Evolutionary conservation across 2,888 invertebrate genomes (phyloP).

Genomic region (Pollenia griseotomentosa): DNA sequence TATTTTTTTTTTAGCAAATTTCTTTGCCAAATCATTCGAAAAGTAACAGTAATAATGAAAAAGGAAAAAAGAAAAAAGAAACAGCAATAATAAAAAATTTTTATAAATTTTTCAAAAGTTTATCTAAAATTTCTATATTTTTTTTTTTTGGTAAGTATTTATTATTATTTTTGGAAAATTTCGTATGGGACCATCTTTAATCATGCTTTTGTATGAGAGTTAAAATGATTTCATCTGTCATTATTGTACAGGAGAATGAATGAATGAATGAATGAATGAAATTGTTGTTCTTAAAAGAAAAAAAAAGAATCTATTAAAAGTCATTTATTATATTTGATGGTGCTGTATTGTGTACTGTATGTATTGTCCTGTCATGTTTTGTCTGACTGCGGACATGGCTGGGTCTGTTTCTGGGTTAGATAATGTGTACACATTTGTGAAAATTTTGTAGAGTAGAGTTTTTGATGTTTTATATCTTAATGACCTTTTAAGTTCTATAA

Average conservation of each 20-base stretch:
- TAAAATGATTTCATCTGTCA: slow-evolving; percentile 28
- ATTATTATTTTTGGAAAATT: slow-evolving; percentile 3
- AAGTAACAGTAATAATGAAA: slow-evolving; percentile 14
- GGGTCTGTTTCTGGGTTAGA: not conserved
- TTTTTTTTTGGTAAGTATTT: not conserved
- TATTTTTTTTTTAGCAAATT: slow-evolving; percentile 13
- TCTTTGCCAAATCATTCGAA: slow-evolving; percentile 52
- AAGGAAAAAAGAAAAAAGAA: slow-evolving; percentile 2
- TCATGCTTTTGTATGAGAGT: slow-evolving; percentile 15
- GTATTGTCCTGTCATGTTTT: slow-evolving; percentile 12
- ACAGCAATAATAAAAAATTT: not conserved
- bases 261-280: slow-evolving; percentile 22
- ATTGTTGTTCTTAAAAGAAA: slow-evolving; percentile 3
- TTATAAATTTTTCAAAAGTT: slow-evolving; percentile 46
- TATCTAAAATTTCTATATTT: slow-evolving; percentile 28
- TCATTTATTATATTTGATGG: slow-evolving; percentile 55
- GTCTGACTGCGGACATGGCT: slow-evolving; percentile 9
- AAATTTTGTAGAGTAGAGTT: not conserved
- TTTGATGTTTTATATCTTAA: slow-evolving; percentile 56
- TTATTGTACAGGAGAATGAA: slow-evolving; percentile 32
- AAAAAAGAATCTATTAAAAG: slow-evolving; percentile 39
- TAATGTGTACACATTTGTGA: too few relatives aligned
- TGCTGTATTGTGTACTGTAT: slow-evolving; percentile 32
- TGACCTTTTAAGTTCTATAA: slow-evolving; percentile 52
- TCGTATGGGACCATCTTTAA: slow-evolving; percentile 22